Percentiles rank a stretch among this genome's conserved stretches.
These are phyloP conservation scores for Antheraea mylitta DNA, from an alignment of 1,140 invertebrate genomes.

Conservation along the genomic window DNA sequence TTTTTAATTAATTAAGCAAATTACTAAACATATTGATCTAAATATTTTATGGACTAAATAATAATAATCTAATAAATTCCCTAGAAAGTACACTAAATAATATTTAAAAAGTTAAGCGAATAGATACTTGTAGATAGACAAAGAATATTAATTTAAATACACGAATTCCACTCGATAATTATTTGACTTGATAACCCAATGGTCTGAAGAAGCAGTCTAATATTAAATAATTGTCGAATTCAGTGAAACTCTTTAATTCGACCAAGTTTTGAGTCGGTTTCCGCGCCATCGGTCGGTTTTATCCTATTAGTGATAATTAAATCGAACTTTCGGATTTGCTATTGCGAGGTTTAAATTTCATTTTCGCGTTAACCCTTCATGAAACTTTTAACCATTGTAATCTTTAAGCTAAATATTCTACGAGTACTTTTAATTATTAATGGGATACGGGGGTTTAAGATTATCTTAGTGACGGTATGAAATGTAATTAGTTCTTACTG, in stretches of 20 bases:
- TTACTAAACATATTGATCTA: too few relatives aligned
- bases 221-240: constrained; percentile 11
- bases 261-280: constrained; percentile 44
- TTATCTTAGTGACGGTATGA: background rate
- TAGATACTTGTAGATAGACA: background rate
- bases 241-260: constrained; percentile 28
- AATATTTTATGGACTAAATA: too few relatives aligned
- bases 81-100: too few relatives aligned
- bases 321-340: constrained; percentile 41
- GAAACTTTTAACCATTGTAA: constrained; percentile 16
- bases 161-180: background rate
- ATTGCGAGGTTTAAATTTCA: constrained; percentile 50
- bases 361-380: constrained; percentile 49
- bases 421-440: background rate
- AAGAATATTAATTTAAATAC: background rate
- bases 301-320: constrained; percentile 68
- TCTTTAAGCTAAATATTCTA: background rate
- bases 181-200: constrained; percentile 1
- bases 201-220: constrained; percentile 18
- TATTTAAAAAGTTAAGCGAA: background rate
- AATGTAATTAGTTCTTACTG: background rate
- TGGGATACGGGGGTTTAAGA: background rate
- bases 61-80: too few relatives aligned
- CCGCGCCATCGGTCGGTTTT: constrained; percentile 48
- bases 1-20: too few relatives aligned